Conservation (phyloP, 2,888 invertebrate genomes). For the Zootermopsis nevadensis region DNA sequence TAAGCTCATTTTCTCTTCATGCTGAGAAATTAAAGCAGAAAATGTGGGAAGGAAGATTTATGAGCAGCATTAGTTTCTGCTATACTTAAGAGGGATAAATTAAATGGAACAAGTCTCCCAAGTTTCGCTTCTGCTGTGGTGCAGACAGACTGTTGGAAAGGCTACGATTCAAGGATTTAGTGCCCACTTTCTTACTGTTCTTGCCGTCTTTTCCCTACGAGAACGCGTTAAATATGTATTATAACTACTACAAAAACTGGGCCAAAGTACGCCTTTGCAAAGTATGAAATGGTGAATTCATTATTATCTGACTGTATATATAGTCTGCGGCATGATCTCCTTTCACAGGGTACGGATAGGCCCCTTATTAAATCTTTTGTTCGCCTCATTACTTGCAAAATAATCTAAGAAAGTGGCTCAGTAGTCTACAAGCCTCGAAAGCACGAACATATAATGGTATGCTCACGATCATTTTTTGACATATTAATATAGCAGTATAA, state of each 20-base stretch:
- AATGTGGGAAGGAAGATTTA: constrained; percentile 17
- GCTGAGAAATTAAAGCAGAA: constrained; percentile 1
- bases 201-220: neutral
- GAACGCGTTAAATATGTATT: neutral
- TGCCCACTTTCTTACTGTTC: neutral
- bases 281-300: neutral
- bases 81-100: constrained; percentile 13
- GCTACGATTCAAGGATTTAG: neutral
- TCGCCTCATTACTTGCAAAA: no score
- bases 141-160: neutral
- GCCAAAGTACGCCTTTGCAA: neutral
- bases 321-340: no score
- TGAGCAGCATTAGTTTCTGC: constrained; percentile 21
- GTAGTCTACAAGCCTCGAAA: no score
- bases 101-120: neutral
- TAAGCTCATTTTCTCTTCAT: neutral
- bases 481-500: no score
- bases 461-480: no score
- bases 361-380: no score
- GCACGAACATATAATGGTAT: no score
- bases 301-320: no score
- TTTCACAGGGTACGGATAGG: no score
- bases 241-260: neutral
- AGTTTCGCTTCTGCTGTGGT: neutral
- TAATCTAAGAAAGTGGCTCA: no score